Conservation (phyloP, 2,888 invertebrate species). For the Sinelater perroti region DNA sequence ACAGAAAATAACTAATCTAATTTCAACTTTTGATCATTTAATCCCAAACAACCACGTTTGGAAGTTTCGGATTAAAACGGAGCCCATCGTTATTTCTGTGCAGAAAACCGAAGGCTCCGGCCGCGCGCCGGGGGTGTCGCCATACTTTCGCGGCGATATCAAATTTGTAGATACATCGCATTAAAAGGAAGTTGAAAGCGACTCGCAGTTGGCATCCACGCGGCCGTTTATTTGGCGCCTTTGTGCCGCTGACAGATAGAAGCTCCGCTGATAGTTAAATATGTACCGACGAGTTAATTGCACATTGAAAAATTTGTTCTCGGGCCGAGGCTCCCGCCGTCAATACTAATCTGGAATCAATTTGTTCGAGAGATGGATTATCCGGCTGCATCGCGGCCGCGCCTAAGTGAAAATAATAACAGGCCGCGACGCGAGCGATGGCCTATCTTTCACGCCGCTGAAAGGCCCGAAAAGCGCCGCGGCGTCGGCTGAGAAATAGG, state of each 20-base stretch:
- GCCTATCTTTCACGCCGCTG: conserved; percentile 31
- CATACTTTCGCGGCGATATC: neutral
- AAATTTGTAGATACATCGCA: neutral
- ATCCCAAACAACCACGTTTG: no score
- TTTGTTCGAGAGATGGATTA: neutral
- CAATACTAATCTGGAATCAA: neutral
- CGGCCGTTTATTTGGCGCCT: neutral
- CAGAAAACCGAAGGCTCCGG: no score
- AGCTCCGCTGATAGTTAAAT: conserved; percentile 11
- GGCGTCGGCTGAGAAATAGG: conserved; percentile 34
- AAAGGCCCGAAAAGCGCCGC: conserved; percentile 24
- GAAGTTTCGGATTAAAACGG: no score
- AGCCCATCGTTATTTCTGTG: no score
- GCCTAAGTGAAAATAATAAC: conserved; percentile 7
- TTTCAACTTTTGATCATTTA: no score
- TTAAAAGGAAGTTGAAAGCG: conserved; percentile 7
- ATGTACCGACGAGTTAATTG: conserved; percentile 16
- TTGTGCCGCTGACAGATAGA: conserved; percentile 9
- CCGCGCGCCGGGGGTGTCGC: no score
- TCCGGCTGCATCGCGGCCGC: neutral
- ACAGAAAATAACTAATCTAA: no score
- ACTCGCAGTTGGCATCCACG: conserved; percentile 7
- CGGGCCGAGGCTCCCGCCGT: neutral
- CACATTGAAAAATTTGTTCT: conserved; percentile 4
- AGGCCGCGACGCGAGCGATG: conserved; percentile 18